These are phyloP conservation scores for Lochmaea capreae DNA, from an alignment of 2,888 invertebrate genomes.

Conservation along the genomic window DNA sequence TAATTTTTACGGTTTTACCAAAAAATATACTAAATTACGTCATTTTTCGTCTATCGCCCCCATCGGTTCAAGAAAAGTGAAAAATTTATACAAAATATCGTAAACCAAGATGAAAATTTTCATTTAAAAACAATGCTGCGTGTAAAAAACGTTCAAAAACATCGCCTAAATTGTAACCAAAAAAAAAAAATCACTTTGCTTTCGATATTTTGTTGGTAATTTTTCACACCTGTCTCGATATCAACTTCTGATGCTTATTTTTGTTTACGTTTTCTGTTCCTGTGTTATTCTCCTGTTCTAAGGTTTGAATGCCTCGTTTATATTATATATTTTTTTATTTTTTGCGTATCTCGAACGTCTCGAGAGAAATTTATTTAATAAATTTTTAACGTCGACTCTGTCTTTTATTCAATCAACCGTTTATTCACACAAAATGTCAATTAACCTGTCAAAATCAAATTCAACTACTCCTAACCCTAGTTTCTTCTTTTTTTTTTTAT, in stretches of 20 bases:
- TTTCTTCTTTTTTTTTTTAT: too few relatives aligned
- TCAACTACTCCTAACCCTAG: too few relatives aligned
- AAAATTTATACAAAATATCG: not conserved
- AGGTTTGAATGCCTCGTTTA: conserved; percentile 25
- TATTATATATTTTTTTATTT: conserved; percentile 12
- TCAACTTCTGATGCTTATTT: conserved; percentile 47
- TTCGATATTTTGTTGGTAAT: not conserved
- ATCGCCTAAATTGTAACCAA: too few relatives aligned
- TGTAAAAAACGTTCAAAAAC: too few relatives aligned
- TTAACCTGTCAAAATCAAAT: too few relatives aligned
- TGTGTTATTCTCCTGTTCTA: conserved; percentile 45
- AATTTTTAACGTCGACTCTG: conserved; percentile 28
- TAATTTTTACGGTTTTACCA: too few relatives aligned
- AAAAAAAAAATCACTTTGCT: not conserved
- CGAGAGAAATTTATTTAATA: conserved; percentile 30
- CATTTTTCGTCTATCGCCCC: not conserved
- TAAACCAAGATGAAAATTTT: not conserved
- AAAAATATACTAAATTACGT: not conserved
- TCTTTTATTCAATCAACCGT: conserved; percentile 18
- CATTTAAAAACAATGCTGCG: not conserved
- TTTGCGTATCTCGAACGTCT: conserved; percentile 16
- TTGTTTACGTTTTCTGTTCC: conserved; percentile 48
- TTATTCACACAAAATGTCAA: too few relatives aligned
- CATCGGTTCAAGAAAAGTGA: not conserved
- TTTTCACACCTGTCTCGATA: conserved; percentile 39